Percentiles rank a stretch among this genome's conserved stretches.
These are phyloP conservation scores for Natrix natrix DNA, from an alignment of 2,797 vertebrate species.

Conservation along the genomic window DNA sequence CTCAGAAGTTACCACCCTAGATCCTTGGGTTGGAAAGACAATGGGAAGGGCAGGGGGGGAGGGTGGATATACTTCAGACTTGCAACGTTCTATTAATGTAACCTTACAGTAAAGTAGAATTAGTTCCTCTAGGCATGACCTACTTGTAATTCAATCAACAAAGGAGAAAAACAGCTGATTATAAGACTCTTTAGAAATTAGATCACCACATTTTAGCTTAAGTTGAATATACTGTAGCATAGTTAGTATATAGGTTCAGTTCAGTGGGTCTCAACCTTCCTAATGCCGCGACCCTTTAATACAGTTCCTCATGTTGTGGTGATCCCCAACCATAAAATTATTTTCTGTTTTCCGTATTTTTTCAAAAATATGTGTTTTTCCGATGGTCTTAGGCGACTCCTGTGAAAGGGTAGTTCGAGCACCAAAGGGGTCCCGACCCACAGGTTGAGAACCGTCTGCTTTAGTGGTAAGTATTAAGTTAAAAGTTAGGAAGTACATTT, in stretches of 20 bases:
- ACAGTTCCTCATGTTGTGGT: too few species aligned
- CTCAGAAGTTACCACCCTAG: not conserved
- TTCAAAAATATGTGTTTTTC: too few species aligned
- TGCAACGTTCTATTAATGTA: not conserved
- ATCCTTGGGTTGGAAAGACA: not conserved
- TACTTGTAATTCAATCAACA: not conserved
- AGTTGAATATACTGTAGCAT: not conserved
- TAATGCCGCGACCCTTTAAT: too few species aligned
- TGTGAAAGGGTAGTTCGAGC: too few species aligned
- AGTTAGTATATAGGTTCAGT: not conserved
- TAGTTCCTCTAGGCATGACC: not conserved
- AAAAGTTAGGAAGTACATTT: not conserved
- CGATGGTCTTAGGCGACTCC: too few species aligned
- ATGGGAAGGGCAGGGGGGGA: not conserved
- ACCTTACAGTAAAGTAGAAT: not conserved
- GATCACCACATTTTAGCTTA: not conserved
- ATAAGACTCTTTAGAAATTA: not conserved
- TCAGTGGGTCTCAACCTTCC: too few species aligned
- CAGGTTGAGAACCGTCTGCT: too few species aligned
- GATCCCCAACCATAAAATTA: too few species aligned
- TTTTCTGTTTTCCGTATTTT: too few species aligned
- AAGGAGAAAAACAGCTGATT: not conserved
- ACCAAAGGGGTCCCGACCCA: too few species aligned
- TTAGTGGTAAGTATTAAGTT: not conserved
- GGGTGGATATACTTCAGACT: not conserved